Evolutionary conservation across 2,797 vertebrate species (phyloP), one percentile per base, ranked within the genome.

Genomic region (Lithobates pipiens): DNA sequence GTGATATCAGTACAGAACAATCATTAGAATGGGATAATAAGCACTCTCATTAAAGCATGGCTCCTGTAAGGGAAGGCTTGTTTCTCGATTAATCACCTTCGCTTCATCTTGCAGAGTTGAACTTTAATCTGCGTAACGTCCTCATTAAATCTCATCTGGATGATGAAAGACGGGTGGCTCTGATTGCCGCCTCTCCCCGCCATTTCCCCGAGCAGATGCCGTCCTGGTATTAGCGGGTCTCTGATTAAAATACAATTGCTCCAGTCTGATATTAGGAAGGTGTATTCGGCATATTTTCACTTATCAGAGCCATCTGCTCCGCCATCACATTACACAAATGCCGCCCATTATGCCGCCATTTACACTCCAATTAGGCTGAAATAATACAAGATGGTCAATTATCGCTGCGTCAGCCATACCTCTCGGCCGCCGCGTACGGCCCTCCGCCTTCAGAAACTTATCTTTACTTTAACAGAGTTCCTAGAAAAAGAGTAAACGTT

Each of bases 261-360:
- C 25, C 61, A 1, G 21, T 10, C 61, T 65, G n/a, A 25, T 36
- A 72, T 54, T 42, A 27, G 11, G 10, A 15, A 71, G n/a, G 57
- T 21, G 32, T 21, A 15, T 27, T 44, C 0, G 39, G 7, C 77
- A 15, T 42, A 69, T 25, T 42, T 3, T 73, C 42, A 32, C 13
- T 11, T n/a, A 61, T 81, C 29, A 6, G 16, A 25, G 68, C 68
- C 79, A 81, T 81, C 68, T 72, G 68, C 79, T 70, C 21, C 1
- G 16, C 13, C 76, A 39, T n/a, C 76, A 25, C 34, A 67, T 81
- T 36, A 73, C 80, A 82, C 80, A 73, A 73, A 61, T 61, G 29
- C 3, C 9, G 69, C 44, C 32, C 11, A 61, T 72, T 81, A 73
- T n/a, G 25, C 32, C 13, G 42, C 42, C 46, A 68, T 79, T 76